phyloP scores from a whole-genome alignment of 2,888 invertebrate genomes.

The Megastigmus dorsalis region DNA sequence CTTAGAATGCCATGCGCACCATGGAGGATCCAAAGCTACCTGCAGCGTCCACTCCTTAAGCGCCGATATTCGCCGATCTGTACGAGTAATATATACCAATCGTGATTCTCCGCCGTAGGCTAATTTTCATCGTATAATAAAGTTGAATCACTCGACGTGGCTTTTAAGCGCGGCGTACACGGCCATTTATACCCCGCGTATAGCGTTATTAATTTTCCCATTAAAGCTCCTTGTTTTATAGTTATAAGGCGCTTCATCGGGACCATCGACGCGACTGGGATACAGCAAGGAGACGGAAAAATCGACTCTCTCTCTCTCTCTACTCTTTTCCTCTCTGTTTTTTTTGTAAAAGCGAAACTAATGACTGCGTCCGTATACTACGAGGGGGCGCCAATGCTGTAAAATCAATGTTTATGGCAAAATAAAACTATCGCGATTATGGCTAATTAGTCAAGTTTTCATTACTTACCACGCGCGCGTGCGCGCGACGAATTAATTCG shows the following conservation, averaged over 20 bases:
- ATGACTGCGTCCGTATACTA: background rate
- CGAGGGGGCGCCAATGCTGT: background rate
- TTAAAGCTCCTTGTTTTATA: constrained; percentile 18
- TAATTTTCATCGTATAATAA: constrained; percentile 38
- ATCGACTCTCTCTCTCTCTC: too few species aligned
- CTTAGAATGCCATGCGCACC: background rate
- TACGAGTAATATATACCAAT: background rate
- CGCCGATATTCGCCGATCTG: too few species aligned
- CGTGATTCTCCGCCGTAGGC: background rate
- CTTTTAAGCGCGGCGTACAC: background rate
- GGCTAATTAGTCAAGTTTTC: constrained; percentile 9
- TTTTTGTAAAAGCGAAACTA: constrained; percentile 11
- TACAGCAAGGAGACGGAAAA: background rate
- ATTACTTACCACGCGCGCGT: too few species aligned
- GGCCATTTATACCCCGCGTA: background rate
- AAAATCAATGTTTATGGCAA: constrained; percentile 10
- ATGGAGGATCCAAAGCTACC: background rate
- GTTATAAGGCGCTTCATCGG: background rate
- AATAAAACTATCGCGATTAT: constrained; percentile 20
- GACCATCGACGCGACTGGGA: too few species aligned
- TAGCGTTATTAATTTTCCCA: constrained; percentile 38
- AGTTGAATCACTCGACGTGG: background rate
- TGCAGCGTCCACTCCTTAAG: background rate
- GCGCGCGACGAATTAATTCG: constrained; percentile 22
- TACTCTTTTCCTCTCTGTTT: background rate